These are phyloP conservation scores for Oreochromis mossambicus DNA, from an alignment of 2,797 vertebrate species.

Conservation along the genomic window DNA sequence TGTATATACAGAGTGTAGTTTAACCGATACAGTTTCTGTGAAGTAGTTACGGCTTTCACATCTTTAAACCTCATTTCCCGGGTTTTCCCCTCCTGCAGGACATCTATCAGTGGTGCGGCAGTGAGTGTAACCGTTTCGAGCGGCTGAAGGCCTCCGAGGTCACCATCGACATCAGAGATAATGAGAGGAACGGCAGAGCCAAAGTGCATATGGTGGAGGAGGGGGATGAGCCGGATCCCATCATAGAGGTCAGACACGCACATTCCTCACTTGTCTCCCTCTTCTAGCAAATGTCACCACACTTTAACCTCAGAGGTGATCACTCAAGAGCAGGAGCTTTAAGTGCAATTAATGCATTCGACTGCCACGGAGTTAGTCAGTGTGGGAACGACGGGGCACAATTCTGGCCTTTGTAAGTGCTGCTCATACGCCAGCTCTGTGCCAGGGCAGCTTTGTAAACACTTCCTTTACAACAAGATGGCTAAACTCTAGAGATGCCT, in stretches of 20 bases:
- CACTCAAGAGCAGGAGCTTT: neutral
- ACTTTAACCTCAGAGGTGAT: neutral
- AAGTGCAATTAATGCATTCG: neutral
- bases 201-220: conserved; percentile 79
- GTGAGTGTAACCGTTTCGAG: conserved; percentile 82
- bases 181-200: conserved; percentile 82
- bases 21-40: neutral
- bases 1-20: neutral
- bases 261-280: neutral
- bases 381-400: conserved; percentile 47
- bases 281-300: neutral
- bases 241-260: conserved; percentile 74
- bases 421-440: conserved; percentile 31
- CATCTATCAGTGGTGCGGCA: conserved; percentile 85
- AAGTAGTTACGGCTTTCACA: neutral
- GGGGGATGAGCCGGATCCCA: conserved; percentile 76
- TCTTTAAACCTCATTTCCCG: neutral
- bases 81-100: conserved; percentile 55
- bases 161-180: conserved; percentile 81
- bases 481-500: neutral
- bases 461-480: conserved; percentile 8
- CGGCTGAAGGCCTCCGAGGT: conserved; percentile 81
- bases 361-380: neutral
- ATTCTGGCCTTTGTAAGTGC: conserved; percentile 29
- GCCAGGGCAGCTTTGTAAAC: conserved; percentile 34